Evolutionary conservation across 1,140 invertebrate genomes (phyloP).

Genomic region (Neodiprion fabricii): DNA sequence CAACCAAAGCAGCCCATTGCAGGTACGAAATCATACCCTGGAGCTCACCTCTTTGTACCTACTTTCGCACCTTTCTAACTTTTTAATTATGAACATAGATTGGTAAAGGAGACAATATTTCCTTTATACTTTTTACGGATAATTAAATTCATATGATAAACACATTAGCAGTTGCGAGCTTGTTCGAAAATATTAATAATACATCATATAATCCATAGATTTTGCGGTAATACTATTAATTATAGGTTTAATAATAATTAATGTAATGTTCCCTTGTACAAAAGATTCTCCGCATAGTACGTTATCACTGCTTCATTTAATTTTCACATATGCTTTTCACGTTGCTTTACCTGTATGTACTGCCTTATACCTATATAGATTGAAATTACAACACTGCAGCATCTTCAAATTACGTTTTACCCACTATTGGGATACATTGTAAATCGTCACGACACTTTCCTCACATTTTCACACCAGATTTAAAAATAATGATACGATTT

Average conservation of each 20-base stretch:
- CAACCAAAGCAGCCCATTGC: constrained; percentile 80
- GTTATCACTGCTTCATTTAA: not conserved
- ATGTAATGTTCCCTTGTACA: not conserved
- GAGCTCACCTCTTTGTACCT: not conserved
- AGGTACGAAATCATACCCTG: constrained; percentile 66
- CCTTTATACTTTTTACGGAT: too few species aligned
- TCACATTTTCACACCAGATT: too few species aligned
- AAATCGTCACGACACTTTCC: too few species aligned
- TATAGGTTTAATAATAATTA: not conserved
- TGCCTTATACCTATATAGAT: not conserved
- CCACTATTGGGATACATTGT: too few species aligned
- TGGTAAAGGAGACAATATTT: not conserved
- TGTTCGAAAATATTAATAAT: too few species aligned
- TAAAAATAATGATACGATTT: too few species aligned
- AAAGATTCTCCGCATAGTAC: not conserved
- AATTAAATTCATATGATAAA: too few species aligned
- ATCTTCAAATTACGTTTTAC: too few species aligned
- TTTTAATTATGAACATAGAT: not conserved
- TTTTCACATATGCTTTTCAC: not conserved
- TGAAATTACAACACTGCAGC: too few species aligned
- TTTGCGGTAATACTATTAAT: not conserved
- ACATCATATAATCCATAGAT: not conserved
- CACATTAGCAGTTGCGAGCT: too few species aligned
- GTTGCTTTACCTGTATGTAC: not conserved
- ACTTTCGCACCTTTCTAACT: not conserved